Evolutionary conservation across 2,113 vertebrate genomes (phyloP).

Genomic region (Campylorhamphus procurvoides): DNA sequence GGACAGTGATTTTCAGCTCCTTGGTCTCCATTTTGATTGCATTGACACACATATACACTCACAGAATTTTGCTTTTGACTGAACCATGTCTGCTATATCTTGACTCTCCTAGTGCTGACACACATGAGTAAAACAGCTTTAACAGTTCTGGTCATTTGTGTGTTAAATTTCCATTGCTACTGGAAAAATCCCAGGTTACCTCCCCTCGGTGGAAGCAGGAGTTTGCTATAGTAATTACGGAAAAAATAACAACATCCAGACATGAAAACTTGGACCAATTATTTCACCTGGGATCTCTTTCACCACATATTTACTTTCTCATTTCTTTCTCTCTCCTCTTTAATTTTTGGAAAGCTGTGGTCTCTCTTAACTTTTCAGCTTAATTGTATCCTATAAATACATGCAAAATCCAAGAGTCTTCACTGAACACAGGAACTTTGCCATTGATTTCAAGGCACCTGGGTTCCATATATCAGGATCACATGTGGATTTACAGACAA

Average conservation of each 20-base stretch:
- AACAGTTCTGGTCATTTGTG: not conserved
- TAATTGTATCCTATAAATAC: not conserved
- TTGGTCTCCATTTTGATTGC: not conserved
- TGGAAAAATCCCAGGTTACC: conserved; percentile 34
- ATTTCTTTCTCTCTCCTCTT: conserved; percentile 18
- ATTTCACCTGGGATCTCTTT: conserved; percentile 57
- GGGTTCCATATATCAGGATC: not conserved
- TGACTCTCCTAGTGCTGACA: not conserved
- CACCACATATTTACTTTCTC: conserved; percentile 15
- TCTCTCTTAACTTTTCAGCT: not conserved
- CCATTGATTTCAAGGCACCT: not conserved
- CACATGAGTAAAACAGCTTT: not conserved
- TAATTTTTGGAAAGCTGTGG: conserved; percentile 7
- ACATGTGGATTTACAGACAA: not conserved
- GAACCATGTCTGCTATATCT: not conserved
- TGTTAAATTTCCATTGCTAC: conserved; percentile 43
- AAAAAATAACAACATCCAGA: conserved; percentile 63
- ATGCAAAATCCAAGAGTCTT: not conserved
- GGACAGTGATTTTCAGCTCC: not conserved
- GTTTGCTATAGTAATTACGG: conserved; percentile 49
- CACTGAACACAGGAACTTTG: not conserved
- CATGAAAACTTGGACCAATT: conserved; percentile 34
- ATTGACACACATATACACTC: not conserved
- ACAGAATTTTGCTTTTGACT: not conserved
- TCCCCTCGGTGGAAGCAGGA: conserved; percentile 19